Evolutionary conservation across 37 sponge, comb jelly and placozoan genomes (phyloP).

Genomic region (Cliona cf. orientalis): DNA sequence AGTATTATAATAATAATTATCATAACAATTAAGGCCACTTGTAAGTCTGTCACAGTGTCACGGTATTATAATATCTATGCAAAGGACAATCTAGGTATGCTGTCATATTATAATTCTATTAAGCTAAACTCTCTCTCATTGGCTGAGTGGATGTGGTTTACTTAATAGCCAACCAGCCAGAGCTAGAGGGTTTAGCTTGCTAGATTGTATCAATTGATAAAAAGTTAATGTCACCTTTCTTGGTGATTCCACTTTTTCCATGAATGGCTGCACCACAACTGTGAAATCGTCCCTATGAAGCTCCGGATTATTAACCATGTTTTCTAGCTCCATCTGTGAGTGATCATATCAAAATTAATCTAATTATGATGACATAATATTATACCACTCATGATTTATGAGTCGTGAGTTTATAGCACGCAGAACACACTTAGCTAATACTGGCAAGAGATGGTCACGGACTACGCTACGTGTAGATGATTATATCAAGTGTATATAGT

Average conservation of each 20-base stretch:
- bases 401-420: too few relatives aligned
- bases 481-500: too few relatives aligned
- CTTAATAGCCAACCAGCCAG: background rate
- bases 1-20: background rate
- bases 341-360: background rate
- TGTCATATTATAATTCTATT: background rate
- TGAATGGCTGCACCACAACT: constrained; percentile 78
- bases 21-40: background rate
- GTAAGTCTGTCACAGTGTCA: background rate
- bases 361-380: background rate
- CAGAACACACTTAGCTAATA: too few relatives aligned
- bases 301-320: constrained; percentile 3
- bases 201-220: too few relatives aligned
- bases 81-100: background rate
- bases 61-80: background rate
- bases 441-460: too few relatives aligned
- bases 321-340: constrained; percentile 5
- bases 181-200: too few relatives aligned
- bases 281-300: constrained; percentile 58
- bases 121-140: background rate
- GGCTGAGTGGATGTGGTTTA: background rate
- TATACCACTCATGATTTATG: background rate
- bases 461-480: background rate
- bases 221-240: constrained; percentile 3
- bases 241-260: constrained; percentile 1